Conservation (phyloP, 2,113 vertebrate species). For the Sylvicapra grimmia region DNA sequence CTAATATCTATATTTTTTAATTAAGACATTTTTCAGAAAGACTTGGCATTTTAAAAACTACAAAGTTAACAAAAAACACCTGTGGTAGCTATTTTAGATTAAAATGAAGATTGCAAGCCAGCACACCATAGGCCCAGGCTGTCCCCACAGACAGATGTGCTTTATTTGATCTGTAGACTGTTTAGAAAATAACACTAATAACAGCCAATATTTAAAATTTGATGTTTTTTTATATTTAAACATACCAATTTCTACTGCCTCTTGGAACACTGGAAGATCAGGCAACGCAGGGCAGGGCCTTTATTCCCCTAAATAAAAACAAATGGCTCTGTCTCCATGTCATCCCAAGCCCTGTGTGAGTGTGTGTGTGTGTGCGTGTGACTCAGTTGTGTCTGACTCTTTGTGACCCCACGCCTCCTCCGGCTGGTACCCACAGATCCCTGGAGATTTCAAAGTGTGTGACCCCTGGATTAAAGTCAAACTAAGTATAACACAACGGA, state of each 20-base stretch:
- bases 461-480: slow-evolving; percentile 43
- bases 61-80: not conserved
- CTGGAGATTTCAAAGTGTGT: not conserved
- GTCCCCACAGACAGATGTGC: not conserved
- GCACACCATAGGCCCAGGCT: not conserved
- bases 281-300: not conserved
- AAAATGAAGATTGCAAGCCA: not conserved
- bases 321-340: not conserved
- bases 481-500: not conserved
- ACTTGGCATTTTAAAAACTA: not conserved
- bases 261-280: not conserved
- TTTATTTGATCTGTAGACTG: not conserved
- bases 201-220: not conserved
- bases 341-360: not conserved
- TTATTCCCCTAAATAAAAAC: not conserved
- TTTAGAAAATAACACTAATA: not conserved
- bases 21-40: not conserved
- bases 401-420: not conserved
- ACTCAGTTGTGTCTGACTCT: not conserved
- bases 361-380: not conserved
- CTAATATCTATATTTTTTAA: not conserved
- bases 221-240: slow-evolving; percentile 10
- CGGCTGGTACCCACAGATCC: not conserved
- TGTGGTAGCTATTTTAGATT: not conserved
- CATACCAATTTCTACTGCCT: not conserved